These are phyloP conservation scores for Oxycera nigricornis DNA, from an alignment of 2,888 invertebrate species.

Conservation along the genomic window DNA sequence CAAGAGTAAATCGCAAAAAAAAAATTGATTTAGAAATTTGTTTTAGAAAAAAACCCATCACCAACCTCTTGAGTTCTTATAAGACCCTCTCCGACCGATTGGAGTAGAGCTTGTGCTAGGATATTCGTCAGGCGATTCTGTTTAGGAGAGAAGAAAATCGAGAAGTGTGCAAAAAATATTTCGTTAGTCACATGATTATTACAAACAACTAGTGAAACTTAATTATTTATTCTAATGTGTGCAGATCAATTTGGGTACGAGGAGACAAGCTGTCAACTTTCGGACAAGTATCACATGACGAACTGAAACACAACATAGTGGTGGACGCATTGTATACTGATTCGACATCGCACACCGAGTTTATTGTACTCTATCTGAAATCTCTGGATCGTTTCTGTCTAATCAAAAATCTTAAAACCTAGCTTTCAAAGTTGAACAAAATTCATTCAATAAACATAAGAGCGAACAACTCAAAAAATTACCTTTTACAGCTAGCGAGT, in stretches of 20 bases:
- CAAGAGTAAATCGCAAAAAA: background rate
- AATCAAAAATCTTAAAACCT: background rate
- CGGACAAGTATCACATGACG: no score
- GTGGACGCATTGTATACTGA: no score
- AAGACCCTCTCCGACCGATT: constrained; percentile 82
- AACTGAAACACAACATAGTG: no score
- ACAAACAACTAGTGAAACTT: no score
- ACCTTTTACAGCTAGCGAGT: constrained; percentile 85
- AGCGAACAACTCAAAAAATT: constrained; percentile 57
- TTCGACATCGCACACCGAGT: no score
- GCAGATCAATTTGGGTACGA: no score
- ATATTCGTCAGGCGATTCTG: constrained; percentile 63
- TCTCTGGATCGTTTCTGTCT: background rate
- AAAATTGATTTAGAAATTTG: background rate
- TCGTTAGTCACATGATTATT: background rate
- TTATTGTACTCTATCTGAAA: no score
- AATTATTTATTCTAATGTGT: no score
- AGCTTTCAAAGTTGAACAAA: background rate
- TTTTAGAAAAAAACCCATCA: constrained; percentile 52
- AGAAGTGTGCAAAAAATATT: background rate
- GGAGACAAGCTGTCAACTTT: no score
- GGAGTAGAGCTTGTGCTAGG: constrained; percentile 68
- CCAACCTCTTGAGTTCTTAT: constrained; percentile 88
- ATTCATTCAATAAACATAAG: background rate
- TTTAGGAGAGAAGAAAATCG: constrained; percentile 43